Base-by-base conservation (phyloP, 2,888 invertebrate genomes). In the Maniola hyperantus region DNA sequence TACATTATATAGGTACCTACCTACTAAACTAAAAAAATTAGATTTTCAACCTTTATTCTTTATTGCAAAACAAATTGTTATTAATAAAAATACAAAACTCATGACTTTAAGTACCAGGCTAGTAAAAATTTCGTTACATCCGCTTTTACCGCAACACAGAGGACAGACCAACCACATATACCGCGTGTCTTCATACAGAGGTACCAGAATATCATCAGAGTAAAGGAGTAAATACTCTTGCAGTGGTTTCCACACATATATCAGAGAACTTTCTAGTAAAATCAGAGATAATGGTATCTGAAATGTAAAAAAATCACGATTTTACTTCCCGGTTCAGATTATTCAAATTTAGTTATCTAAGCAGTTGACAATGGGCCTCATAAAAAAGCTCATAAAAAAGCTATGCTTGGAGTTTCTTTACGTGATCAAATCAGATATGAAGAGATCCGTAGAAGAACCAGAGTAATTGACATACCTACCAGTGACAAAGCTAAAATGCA, bases 221-320 rank as follows among this genome's bases (percentile, higher is more conserved):
- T 61, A 61, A 2, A 36, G 50, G 10, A 51, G 51, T 51, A 61
- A n/a, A 11, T 50, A 51, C 20, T 61, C 36, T 36, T 36, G 15
- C 2, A 61, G 50, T 20, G 50, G 61, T 51, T 18, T 36, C 61
- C 61, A 61, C n/a, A 36, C n/a, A n/a, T 61, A 50, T 36, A 50
- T 51, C 48, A 61, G 36, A 0, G 61, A 48, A 51, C 61, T 39
- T 39, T 61, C 61, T 18, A 61, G 48, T 13, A 61, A 36, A 53
- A 46, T 18, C 15, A 65, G 20, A 1, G 51, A 59, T 51, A 59
- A 44, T 15, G 55, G 51, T 20, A 70, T 57, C 68, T 68, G 60
- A 46, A 64, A 64, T 6, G 58, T 58, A 13, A 51, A 15, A 6
- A 1, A 11, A 33, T 33, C 26, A 11, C 13, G 4, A 50, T 50